phyloP scores from a whole-genome alignment of 2,797 vertebrate species.

The Notamacropus eugenii region DNA sequence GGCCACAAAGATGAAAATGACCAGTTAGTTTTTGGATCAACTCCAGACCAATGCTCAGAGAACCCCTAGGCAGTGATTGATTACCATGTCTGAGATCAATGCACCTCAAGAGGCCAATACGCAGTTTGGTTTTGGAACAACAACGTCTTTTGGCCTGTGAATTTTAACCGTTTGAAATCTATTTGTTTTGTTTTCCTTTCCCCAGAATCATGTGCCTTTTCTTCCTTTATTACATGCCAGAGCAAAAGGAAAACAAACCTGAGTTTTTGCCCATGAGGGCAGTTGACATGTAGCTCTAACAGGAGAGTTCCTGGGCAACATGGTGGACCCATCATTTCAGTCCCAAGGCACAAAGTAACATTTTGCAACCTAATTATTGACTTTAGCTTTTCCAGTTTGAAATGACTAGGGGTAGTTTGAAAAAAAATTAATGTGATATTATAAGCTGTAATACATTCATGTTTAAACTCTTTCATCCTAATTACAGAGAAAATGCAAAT shows the following conservation, averaged over 20 bases:
- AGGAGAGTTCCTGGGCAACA: slow-evolving; percentile 55
- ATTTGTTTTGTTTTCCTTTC: slow-evolving; percentile 15
- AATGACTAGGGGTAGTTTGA: slow-evolving; percentile 74
- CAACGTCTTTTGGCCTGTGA: slow-evolving; percentile 42
- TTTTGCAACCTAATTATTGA: slow-evolving; percentile 78
- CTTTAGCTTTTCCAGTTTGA: slow-evolving; percentile 78
- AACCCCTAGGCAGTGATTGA: neutral
- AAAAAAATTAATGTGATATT: slow-evolving; percentile 82
- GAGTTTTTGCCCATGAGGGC: slow-evolving; percentile 40
- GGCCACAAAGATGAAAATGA: neutral
- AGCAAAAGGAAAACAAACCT: neutral
- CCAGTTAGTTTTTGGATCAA: neutral
- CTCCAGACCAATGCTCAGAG: neutral
- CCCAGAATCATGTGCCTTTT: slow-evolving; percentile 48
- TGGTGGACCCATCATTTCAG: slow-evolving; percentile 65
- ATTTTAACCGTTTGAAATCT: slow-evolving; percentile 30
- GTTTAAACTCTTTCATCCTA: slow-evolving; percentile 81
- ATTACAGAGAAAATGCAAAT: slow-evolving; percentile 81
- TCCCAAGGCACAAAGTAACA: slow-evolving; percentile 56
- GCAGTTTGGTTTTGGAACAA: slow-evolving; percentile 33
- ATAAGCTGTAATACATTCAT: slow-evolving; percentile 73
- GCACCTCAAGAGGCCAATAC: neutral
- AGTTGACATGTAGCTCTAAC: slow-evolving; percentile 46
- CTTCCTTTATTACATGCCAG: slow-evolving; percentile 49
- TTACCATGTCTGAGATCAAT: slow-evolving; percentile 11